Evolutionary conservation across 2,797 vertebrate genomes (phyloP).

Genomic region (Pangasius larnaudii): DNA sequence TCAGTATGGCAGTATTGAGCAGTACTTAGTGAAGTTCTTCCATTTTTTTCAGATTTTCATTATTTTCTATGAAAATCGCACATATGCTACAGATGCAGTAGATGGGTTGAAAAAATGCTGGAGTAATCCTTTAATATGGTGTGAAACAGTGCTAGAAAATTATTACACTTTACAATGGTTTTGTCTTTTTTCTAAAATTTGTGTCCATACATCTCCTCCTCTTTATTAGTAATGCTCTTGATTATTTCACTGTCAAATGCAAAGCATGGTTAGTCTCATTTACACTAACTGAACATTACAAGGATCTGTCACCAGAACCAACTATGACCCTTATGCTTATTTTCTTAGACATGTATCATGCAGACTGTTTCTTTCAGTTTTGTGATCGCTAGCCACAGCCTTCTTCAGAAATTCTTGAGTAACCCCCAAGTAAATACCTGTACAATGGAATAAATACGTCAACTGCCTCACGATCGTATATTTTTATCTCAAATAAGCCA

Average conservation of each 20-base stretch:
- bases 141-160: not conserved
- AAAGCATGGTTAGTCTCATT: not conserved
- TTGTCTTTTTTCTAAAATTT: not conserved
- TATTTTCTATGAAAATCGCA: not conserved
- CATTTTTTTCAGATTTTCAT: no score
- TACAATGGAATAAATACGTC: not conserved
- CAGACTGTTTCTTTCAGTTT: not conserved
- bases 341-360: not conserved
- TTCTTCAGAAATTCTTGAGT: not conserved
- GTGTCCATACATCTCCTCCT: not conserved
- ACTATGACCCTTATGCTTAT: not conserved
- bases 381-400: not conserved
- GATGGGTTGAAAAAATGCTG: not conserved
- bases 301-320: not conserved
- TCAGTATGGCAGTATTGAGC: not conserved
- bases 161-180: not conserved
- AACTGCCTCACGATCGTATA: not conserved
- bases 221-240: not conserved
- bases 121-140: not conserved
- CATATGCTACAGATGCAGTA: not conserved
- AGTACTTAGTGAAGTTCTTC: not conserved
- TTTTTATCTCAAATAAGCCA: not conserved
- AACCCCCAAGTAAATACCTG: not conserved
- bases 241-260: not conserved
- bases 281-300: not conserved